Evolutionary conservation across 2,888 invertebrate genomes (phyloP).

Genomic region (Sarcophaga caerulescens): DNA sequence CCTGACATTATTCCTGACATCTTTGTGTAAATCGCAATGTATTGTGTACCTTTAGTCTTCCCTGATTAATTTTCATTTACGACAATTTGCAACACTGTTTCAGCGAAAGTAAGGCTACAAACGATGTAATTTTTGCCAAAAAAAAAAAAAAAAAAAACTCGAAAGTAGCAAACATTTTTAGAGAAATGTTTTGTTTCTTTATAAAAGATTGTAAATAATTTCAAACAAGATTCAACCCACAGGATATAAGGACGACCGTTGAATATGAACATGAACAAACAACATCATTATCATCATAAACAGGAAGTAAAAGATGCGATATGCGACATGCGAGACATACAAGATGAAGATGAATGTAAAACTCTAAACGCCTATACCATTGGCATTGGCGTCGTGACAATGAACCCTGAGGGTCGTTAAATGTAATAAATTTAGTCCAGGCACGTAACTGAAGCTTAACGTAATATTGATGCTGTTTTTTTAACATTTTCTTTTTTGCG

Average conservation of each 20-base stretch:
- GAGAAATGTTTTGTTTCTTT: too few relatives aligned
- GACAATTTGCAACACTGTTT: conserved; percentile 25
- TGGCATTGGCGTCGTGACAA: conserved; percentile 59
- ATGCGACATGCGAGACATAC: too few relatives aligned
- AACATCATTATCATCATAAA: background rate
- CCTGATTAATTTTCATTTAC: conserved; percentile 60
- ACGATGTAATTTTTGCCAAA: conserved; percentile 35
- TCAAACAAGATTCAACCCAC: too few relatives aligned
- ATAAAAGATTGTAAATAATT: too few relatives aligned
- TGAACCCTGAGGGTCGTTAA: conserved; percentile 69
- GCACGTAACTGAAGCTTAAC: conserved; percentile 79
- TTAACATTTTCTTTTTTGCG: background rate
- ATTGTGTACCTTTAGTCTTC: background rate
- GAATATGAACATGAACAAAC: background rate
- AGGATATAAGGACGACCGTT: conserved; percentile 4
- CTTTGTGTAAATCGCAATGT: conserved; percentile 24
- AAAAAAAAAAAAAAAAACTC: too few relatives aligned
- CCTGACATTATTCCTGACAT: background rate
- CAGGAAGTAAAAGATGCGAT: background rate
- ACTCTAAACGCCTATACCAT: background rate
- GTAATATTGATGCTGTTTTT: conserved; percentile 70
- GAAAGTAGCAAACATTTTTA: too few relatives aligned
- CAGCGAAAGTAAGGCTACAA: background rate
- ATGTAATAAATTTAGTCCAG: conserved; percentile 79
- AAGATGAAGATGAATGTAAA: conserved; percentile 20